A percentile compares a stretch with the other conserved stretches of the same genome.
phyloP scores from a whole-genome alignment of 2,888 invertebrate genomes.

The Pemphredon lugubris region DNA sequence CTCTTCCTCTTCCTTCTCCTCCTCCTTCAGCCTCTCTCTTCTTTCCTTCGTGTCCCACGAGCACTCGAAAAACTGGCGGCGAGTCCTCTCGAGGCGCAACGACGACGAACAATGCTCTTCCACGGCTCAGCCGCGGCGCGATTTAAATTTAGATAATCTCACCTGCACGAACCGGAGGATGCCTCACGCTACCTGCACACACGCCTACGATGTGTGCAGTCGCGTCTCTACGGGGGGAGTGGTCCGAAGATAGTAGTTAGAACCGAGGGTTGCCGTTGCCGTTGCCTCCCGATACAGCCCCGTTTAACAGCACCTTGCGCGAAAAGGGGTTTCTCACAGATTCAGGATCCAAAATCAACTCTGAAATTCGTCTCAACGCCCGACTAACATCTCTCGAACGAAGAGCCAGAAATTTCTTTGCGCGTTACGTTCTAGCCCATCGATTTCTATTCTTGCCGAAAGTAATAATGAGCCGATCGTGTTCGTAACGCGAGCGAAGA shows the following conservation, averaged over 20 bases:
- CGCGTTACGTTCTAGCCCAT: too few species aligned
- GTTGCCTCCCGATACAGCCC: too few species aligned
- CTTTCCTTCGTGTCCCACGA: conserved; percentile 40
- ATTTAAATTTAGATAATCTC: conserved; percentile 67
- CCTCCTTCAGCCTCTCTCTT: conserved; percentile 5
- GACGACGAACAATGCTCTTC: conserved; percentile 59
- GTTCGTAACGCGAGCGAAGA: too few species aligned
- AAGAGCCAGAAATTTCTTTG: too few species aligned
- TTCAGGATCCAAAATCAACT: too few species aligned
- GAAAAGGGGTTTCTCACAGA: too few species aligned
- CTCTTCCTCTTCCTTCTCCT: neutral
- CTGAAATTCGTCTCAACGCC: too few species aligned
- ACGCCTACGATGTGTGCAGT: neutral
- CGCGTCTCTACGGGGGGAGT: conserved; percentile 7
- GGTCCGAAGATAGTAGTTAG: conserved; percentile 5
- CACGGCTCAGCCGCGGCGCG: conserved; percentile 40
- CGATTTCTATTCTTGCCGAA: too few species aligned
- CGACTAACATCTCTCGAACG: too few species aligned
- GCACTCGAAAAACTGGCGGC: conserved; percentile 62
- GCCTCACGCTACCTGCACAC: conserved; percentile 16
- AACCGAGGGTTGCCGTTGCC: too few species aligned
- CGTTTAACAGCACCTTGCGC: neutral
- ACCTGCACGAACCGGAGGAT: conserved; percentile 48
- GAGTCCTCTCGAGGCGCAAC: conserved; percentile 58
- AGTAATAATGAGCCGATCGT: too few species aligned